phyloP scores from a whole-genome alignment of 2,888 invertebrate species.

The Teleogryllus oceanicus region DNA sequence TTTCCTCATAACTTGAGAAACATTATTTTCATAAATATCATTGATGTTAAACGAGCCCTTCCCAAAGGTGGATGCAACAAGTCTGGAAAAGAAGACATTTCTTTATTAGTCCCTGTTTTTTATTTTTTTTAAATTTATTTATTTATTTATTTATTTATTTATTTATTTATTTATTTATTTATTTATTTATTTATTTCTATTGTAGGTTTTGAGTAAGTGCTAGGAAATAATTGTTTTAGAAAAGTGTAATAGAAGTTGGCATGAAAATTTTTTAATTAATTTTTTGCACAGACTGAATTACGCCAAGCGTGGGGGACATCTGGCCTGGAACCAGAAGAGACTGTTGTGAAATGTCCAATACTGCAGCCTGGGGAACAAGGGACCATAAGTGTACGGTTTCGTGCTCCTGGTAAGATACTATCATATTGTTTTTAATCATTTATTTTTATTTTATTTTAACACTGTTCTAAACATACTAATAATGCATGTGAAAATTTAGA shows the following conservation, averaged over 20 bases:
- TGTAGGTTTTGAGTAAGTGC: too few species aligned
- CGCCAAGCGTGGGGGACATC: slow-evolving; percentile 49
- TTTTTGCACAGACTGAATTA: slow-evolving; percentile 44
- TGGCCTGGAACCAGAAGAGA: slow-evolving; percentile 44
- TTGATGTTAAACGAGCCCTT: too few species aligned
- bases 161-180: too few species aligned
- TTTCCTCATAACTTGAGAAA: too few species aligned
- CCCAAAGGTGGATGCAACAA: too few species aligned
- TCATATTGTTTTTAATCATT: neutral
- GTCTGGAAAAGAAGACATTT: too few species aligned
- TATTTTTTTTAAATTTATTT: too few species aligned
- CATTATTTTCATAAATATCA: too few species aligned
- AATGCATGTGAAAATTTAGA: neutral
- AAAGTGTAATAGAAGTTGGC: neutral
- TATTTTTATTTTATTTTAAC: neutral
- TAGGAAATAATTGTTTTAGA: slow-evolving; percentile 4
- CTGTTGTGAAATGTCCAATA: slow-evolving; percentile 44
- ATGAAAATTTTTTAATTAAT: neutral
- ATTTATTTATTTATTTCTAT: too few species aligned
- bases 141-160: too few species aligned
- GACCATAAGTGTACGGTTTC: slow-evolving; percentile 44
- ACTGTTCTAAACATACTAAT: neutral
- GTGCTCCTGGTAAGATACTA: slow-evolving; percentile 43
- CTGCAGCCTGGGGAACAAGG: slow-evolving; percentile 47
- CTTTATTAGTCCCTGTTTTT: too few species aligned